Evolutionary conservation across 2,888 invertebrate species (phyloP), one percentile per base, ranked within the genome.

Genomic region (Caenorhabditis japonica): DNA sequence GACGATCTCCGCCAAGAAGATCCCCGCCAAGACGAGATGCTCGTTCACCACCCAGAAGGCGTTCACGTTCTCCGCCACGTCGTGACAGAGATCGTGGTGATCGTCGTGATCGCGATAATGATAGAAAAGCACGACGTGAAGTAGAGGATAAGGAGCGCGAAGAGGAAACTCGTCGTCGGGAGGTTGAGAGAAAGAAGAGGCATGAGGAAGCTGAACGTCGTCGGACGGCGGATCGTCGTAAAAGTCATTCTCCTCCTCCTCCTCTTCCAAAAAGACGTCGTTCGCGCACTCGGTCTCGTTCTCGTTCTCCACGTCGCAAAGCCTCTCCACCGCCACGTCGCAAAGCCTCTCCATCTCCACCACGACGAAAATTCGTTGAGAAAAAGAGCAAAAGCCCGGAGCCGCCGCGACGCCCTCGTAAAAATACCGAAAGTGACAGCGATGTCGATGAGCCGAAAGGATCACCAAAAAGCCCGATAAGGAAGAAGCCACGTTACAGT

Each of bases 111-210:
- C 33, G 58, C 10, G 70, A 53, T 13, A 25, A 19, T n/a, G 49
- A 52, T 41, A 19, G 62, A 7, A 51, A 62, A 17, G 36, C 27
- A 4, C 56, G 71, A 10, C 38, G 34, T n/a, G 62, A 62, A 7
- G 51, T 30, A 0, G 68, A 60, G 4, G 55, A 53, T 15, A 75
- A 71, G 21, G 68, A 61, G 21, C 64, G 62, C n/a, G 69, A 75
- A 15, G 77, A 75, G 34, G 77, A 78, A 41, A 46, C 70, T 10
- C 58, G 58, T 15, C 53, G 64, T 27, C 53, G 69, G 34, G 68
- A 72, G 25, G 60, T 62, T 10, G 75, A 70, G 27, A 27, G 71
- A 30, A 70, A 49, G 47, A 69, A 64, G 38, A 64, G 61, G 21
- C 60, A 59, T 30, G 69, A 71, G 13, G 71, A 72, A 27, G 60